Evolutionary conservation across 2,113 vertebrate species (phyloP), one percentile per base, ranked within the genome.

Genomic region (Suncus etruscus): DNA sequence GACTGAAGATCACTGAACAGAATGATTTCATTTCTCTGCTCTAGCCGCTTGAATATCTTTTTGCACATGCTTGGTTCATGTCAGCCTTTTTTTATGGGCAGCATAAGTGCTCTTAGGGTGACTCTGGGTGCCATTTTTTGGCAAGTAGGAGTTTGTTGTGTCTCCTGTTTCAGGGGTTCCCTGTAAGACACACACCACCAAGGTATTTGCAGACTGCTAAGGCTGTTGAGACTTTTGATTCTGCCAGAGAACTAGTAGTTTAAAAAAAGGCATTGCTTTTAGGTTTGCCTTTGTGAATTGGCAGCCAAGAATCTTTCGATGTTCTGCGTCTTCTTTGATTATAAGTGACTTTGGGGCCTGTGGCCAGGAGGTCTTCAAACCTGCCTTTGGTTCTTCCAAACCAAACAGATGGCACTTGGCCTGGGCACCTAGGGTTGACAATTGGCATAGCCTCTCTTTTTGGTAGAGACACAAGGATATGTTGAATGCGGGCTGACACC

Each of bases 81-180:
- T 54, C 82, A 90, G 83, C 72, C 81, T 95, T 39, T 39, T 39
- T 39, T 93, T 93, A 91, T 90, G 79, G 75, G 61, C 32, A 25
- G 77, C 45, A 0, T 96, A 50, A 87, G 89, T 91, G 68, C 85
- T 82, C 72, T 92, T 86, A 70, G 79, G 48, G 2, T 50, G 15
- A 87, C 70, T 90, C 95, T 95, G 95, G 78, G 83, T 92, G 87
- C 72, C 80, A 12, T 93, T 82, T 75, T 87, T 74, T 82, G 72
- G 73, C 61, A n/a, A 25, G 89, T 54, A 83, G 65, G 24, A 31
- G 24, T 92, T 94, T 86, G n/a, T 92, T 95, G 76, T 92, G 58
- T 89, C 85, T 85, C 90, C 73, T 95, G 16, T 89, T 89, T 76
- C 85, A 69, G 90, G 18, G 16, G 16, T 5, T 61, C 58, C 18